phyloP scores from a whole-genome alignment of 2,797 vertebrate genomes.

The Pteronotus mesoamericanus region DNA sequence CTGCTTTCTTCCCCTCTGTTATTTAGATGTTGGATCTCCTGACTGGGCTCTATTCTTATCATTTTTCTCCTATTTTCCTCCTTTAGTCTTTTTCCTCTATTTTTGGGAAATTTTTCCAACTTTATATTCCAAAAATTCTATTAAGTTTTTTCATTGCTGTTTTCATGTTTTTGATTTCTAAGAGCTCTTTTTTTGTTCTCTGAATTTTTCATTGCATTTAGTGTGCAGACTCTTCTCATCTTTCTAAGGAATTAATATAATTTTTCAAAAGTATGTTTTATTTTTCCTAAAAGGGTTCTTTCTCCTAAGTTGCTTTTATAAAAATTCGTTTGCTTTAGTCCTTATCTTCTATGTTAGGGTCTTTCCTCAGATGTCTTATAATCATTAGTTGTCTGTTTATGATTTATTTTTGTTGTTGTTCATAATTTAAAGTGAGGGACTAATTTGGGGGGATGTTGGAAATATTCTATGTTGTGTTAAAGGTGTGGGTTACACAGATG shows the following conservation, averaged over 20 bases:
- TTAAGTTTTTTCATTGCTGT: neutral
- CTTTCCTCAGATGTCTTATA: neutral
- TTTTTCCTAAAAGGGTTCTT: neutral
- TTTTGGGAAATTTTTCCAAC: neutral
- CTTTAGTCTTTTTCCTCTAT: neutral
- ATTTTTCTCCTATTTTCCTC: neutral
- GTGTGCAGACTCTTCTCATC: neutral
- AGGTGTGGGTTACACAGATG: neutral
- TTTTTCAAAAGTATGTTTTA: neutral
- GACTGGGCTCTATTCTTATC: neutral
- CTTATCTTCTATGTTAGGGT: neutral
- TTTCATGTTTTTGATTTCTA: neutral
- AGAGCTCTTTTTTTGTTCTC: neutral
- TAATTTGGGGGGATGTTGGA: neutral
- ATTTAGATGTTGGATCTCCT: neutral
- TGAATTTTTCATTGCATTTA: neutral
- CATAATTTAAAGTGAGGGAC: neutral
- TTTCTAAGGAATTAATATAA: neutral
- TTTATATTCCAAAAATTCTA: conserved; percentile 6
- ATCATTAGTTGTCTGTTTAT: neutral
- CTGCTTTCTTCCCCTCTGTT: neutral
- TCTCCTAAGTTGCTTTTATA: neutral
- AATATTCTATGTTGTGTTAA: neutral
- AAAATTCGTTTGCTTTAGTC: neutral
- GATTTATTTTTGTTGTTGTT: neutral